Percentiles rank a stretch among this genome's conserved stretches.
phyloP scores from a whole-genome alignment of 2,797 vertebrate species.

The Tachyglossus aculeatus region DNA sequence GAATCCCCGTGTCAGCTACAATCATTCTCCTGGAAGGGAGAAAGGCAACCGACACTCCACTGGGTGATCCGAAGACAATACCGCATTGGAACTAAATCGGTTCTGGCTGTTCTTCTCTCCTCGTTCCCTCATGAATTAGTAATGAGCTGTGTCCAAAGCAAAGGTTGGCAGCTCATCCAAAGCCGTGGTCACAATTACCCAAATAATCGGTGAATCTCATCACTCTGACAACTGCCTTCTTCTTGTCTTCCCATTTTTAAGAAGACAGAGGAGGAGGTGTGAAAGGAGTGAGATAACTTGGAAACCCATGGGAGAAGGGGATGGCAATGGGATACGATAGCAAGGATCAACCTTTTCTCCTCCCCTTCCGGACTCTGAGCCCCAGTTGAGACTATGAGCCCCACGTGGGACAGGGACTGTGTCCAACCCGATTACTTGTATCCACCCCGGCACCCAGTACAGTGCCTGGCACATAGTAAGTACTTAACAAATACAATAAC shows the following conservation, averaged over 20 bases:
- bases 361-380: too few relatives aligned
- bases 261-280: neutral
- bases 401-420: too few relatives aligned
- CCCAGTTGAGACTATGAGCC: too few relatives aligned
- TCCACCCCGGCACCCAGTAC: too few relatives aligned
- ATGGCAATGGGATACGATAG: too few relatives aligned
- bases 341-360: too few relatives aligned
- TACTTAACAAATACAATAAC: too few relatives aligned
- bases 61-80: slow-evolving; percentile 39
- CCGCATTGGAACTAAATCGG: slow-evolving; percentile 48
- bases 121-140: slow-evolving; percentile 25
- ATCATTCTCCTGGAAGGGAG: slow-evolving; percentile 44
- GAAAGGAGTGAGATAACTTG: neutral
- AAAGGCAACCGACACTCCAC: slow-evolving; percentile 31
- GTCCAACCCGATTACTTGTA: too few relatives aligned
- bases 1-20: slow-evolving; percentile 47
- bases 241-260: slow-evolving; percentile 8
- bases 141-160: slow-evolving; percentile 40
- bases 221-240: neutral
- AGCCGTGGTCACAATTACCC: slow-evolving; percentile 20
- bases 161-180: slow-evolving; percentile 42
- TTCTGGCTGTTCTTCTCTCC: slow-evolving; percentile 5
- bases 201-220: slow-evolving; percentile 38
- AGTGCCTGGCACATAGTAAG: too few relatives aligned
- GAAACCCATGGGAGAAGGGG: too few relatives aligned